Evolutionary conservation across 2,113 vertebrate species (phyloP), one percentile per base, ranked within the genome.

Genomic region (Lophura nycthemera): DNA sequence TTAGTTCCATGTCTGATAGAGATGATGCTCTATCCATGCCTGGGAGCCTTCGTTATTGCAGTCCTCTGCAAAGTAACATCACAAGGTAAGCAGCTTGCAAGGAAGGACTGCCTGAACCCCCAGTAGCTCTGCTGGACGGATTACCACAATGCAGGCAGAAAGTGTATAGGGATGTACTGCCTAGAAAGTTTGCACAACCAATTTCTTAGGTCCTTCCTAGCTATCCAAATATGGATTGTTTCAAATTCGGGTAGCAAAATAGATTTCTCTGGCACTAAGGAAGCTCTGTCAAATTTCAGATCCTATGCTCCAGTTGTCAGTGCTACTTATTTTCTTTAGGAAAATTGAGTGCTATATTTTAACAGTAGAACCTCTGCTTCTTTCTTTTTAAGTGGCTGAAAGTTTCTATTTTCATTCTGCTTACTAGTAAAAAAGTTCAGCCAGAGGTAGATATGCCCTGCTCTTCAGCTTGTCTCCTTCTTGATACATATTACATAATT

Each of bases 361-460:
- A 67, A 66, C 13, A 91, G 50, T 25, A 85, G 71, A 92, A 83
- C 66, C 36, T 84, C 69, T 79, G 16, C 22, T 93, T 93, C 45
- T 6, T 77, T 94, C 67, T 89, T 94, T 30, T 93, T 79, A 85
- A 83, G 67, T 89, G 60, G 50, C 82, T 91, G 64, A 78, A 91
- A 77, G 56, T 64, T 87, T 47, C 54, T 91, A 57, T 72, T 94
- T 92, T 85, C 67, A 83, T 56, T 92, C 48, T 66, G 79, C 42
- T 85, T 3, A 32, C 79, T 79, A 94, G 72, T 42, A 86, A 77
- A 88, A 96, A 83, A 54, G 84, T 91, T 93, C 84, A 92, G 24
- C 60, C 52, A 80, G 45, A 89, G 78, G 60, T 87, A 85, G 71
- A 85, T 76, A 21, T 34, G 18, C 50, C 36, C 6, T 71, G 2